Conservation (phyloP, 1,140 invertebrate genomes). For the Potamilus streckersoni region DNA sequence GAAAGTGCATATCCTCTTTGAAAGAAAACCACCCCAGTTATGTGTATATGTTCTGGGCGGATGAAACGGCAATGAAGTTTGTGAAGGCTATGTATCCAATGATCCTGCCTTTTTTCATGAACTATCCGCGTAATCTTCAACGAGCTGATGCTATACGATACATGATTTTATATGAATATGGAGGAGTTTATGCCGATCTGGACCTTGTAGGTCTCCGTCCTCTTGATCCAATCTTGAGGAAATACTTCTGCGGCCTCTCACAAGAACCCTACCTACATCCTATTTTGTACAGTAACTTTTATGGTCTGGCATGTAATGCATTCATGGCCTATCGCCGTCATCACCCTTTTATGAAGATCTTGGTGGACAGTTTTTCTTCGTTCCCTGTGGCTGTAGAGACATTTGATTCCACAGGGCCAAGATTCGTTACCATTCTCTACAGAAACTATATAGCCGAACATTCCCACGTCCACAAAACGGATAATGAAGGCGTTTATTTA, state of each 20-base stretch:
- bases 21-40: slow-evolving; percentile 43
- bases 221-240: slow-evolving; percentile 37
- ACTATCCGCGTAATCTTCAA: slow-evolving; percentile 44
- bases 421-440: slow-evolving; percentile 39
- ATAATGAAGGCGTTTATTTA: too few relatives aligned
- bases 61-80: slow-evolving; percentile 41
- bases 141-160: slow-evolving; percentile 55
- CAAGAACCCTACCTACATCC: slow-evolving; percentile 59
- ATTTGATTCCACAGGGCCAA: slow-evolving; percentile 54
- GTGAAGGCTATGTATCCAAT: slow-evolving; percentile 40
- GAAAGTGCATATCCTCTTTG: slow-evolving; percentile 48
- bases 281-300: slow-evolving; percentile 43
- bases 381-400: slow-evolving; percentile 53
- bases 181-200: slow-evolving; percentile 58
- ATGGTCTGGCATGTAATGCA: slow-evolving; percentile 54
- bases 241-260: slow-evolving; percentile 52
- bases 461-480: too few relatives aligned
- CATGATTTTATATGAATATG: slow-evolving; percentile 55
- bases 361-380: slow-evolving; percentile 45
- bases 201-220: slow-evolving; percentile 51
- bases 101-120: slow-evolving; percentile 47
- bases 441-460: too few relatives aligned
- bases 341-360: slow-evolving; percentile 52
- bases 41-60: slow-evolving; percentile 59
- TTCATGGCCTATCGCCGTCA: slow-evolving; percentile 49